Base-by-base conservation (phyloP, 2,888 invertebrate genomes). In the Lordiphosa andalusiaca region DNA sequence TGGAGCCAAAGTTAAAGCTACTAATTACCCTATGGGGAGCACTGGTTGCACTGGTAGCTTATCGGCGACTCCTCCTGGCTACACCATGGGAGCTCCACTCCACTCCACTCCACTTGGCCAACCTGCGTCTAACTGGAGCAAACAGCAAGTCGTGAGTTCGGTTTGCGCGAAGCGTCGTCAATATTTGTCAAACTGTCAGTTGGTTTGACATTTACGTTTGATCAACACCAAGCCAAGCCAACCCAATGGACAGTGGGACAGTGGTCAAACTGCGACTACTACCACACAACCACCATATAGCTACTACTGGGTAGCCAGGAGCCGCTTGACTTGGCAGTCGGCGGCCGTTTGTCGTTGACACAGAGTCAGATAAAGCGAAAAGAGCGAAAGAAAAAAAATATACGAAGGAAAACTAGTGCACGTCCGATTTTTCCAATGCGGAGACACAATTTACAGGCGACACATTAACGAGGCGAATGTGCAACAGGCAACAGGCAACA, bases 181-280 rank as follows among this genome's bases (percentile, higher is more conserved):
- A 84, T 86, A 87, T 87, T 87, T 87, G 87, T 87, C 87, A 87
- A 87, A 80, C 84, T 86, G 87, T 87, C 87, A 87, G 83, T 85
- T 78, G 78, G 63, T 58, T 78, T 85, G 86, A 87, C 87, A 87
- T 87, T 78, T 85, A 82, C 86, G 84, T 86, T 87, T 86, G 87
- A 87, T 87, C 87, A 87, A 78, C 75, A 77, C 66, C 64, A 66
- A 55, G 47, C 19, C 19, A 47, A 49, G 13, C 21, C 41, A 36
- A 49, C 23, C 52, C 25, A 41, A 48, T 52, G 53, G 41, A 52
- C 49, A 53, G 42, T 47, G 62, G 73, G 63, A 57, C 56, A 62
- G 63, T 61, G 69, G 57, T 59, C 33, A n/a, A 50, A 47, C 44
- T 2, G 25, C 25, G 25, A 25, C 25, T 25, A 25, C 25, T 25